Percentiles rank a stretch among this genome's conserved stretches.
Evolutionary conservation across 2,888 invertebrate species (phyloP).

Genomic region (Aphodius granarius): DNA sequence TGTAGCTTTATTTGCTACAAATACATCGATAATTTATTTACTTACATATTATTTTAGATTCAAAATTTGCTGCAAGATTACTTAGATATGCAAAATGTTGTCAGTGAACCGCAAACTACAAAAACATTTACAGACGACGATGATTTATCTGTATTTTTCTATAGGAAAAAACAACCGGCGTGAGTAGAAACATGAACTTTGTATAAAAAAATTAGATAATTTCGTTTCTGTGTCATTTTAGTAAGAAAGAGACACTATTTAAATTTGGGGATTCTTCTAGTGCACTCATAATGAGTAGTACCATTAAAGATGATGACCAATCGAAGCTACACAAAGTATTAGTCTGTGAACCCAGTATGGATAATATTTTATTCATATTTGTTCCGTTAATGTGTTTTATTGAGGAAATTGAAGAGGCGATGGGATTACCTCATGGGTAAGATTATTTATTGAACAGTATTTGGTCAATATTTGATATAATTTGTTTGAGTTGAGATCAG

Average conservation of each 20-base stretch:
- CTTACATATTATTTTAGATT: conserved; percentile 57
- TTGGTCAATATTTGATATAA: neutral
- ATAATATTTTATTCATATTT: conserved; percentile 76
- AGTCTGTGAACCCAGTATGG: conserved; percentile 76
- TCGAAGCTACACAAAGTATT: conserved; percentile 59
- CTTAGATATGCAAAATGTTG: conserved; percentile 81
- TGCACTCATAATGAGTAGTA: conserved; percentile 48
- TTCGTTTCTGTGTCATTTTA: conserved; percentile 38
- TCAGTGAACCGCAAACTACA: conserved; percentile 61
- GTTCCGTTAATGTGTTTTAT: conserved; percentile 82
- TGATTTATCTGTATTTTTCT: conserved; percentile 61
- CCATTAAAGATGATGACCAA: conserved; percentile 39
- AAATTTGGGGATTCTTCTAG: conserved; percentile 68
- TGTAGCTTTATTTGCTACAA: no score
- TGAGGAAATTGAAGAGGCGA: conserved; percentile 76
- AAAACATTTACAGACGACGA: conserved; percentile 48
- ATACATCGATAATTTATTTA: neutral
- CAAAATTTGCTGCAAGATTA: conserved; percentile 85
- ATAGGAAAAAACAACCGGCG: conserved; percentile 55
- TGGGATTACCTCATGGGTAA: conserved; percentile 60
- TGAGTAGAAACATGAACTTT: conserved; percentile 32
- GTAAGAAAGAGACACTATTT: conserved; percentile 64
- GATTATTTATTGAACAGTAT: neutral
- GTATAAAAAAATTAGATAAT: neutral
- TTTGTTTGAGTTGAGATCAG: neutral